Evolutionary conservation across 2,113 vertebrate genomes (phyloP).

Genomic region (Monarcha castaneiventris): DNA sequence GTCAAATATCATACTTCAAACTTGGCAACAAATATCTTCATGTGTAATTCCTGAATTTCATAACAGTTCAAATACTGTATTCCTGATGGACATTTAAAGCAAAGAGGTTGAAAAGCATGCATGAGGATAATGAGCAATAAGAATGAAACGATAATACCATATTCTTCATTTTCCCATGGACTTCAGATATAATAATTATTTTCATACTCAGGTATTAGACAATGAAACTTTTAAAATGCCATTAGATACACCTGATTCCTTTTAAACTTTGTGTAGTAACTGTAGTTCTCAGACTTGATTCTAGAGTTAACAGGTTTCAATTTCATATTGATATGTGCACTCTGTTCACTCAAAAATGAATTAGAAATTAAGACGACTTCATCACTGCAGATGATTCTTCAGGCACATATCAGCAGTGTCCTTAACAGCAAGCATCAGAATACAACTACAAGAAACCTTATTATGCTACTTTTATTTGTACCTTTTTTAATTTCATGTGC

Average conservation of each 20-base stretch:
- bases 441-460: background rate
- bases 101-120: background rate
- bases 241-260: background rate
- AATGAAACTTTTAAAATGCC: background rate
- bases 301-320: background rate
- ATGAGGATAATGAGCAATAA: background rate
- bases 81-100: background rate
- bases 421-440: background rate
- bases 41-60: background rate
- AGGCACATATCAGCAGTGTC: background rate
- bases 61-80: background rate
- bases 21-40: background rate
- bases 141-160: background rate
- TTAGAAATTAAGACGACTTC: background rate
- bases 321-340: background rate
- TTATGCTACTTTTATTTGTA: background rate
- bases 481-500: background rate
- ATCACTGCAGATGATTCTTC: background rate
- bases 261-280: background rate
- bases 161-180: fast-evolving
- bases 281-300: background rate
- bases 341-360: background rate
- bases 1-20: background rate
- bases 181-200: background rate
- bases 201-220: background rate